Conservation (phyloP, 1,140 invertebrate genomes). For the Caenorhabditis tropicalis region DNA sequence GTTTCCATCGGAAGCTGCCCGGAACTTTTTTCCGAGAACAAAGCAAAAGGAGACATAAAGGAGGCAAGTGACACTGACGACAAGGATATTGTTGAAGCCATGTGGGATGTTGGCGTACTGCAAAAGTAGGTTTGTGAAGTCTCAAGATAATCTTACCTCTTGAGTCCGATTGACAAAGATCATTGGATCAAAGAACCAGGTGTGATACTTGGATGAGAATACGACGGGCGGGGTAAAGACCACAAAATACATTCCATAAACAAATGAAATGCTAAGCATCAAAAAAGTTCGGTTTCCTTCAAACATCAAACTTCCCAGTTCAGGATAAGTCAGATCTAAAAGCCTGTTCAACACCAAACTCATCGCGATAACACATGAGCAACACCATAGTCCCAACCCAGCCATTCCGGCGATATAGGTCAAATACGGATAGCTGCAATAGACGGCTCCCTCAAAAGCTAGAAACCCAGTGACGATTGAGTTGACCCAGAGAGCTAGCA, state of each 20-base stretch:
- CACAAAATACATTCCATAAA: conserved; percentile 9
- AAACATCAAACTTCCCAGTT: not conserved
- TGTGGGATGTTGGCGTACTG: conserved; percentile 21
- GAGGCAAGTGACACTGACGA: not conserved
- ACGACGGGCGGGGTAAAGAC: not conserved
- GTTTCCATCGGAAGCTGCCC: not conserved
- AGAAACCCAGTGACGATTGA: conserved; percentile 18
- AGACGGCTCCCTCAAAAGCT: conserved; percentile 21
- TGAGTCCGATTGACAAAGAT: conserved; percentile 4
- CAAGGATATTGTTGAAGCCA: conserved; percentile 4
- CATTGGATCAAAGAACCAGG: conserved; percentile 12
- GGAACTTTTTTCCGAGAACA: not conserved
- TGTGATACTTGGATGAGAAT: not conserved
- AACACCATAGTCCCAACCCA: conserved; percentile 24
- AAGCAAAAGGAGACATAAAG: conserved; percentile 1
- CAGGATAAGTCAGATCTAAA: not conserved
- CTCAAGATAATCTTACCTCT: not conserved
- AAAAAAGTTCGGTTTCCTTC: not conserved
- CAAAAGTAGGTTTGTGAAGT: not conserved
- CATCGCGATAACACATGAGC: not conserved
- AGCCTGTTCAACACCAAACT: conserved; percentile 3
- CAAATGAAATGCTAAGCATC: not conserved
- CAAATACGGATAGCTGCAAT: not conserved
- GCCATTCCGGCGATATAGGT: conserved; percentile 1
- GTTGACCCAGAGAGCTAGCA: conserved; percentile 21